Evolutionary conservation across 2,797 vertebrate genomes (phyloP), one percentile per base, ranked within the genome.

Genomic region (Ceryle rudis): DNA sequence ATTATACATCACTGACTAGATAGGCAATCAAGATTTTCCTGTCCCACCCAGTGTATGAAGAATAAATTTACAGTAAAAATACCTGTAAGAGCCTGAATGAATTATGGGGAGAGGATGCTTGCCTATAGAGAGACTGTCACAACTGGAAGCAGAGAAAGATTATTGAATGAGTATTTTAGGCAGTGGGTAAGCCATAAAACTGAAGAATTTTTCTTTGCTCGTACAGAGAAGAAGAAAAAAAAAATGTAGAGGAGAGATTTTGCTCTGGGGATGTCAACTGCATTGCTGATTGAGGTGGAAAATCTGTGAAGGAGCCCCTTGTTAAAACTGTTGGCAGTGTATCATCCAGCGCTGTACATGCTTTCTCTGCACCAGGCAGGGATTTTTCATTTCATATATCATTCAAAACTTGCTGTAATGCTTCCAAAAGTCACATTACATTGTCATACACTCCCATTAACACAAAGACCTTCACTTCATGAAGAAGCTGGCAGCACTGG

Each of bases 241-340:
- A 73, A 78, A 41, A 33, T 17, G 10, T 7, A 61, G 10, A 83
- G 19, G n/a, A 81, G 42, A 81, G 55, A 86, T 86, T 95, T 94
- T 94, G 65, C 79, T 91, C 75, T 94, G 67, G 81, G 75, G 93
- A 94, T 57, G 52, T 92, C 60, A 93, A 93, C 64, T 91, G 73
- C 93, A 81, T 69, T 97, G 95, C 72, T 95, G 96, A 93, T 69
- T 91, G 95, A 95, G 80, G 86, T 90, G 90, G 95, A 96, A 96
- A 96, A 96, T 90, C 79, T 93, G 75, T 95, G 91, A 95, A 92
- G 92, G 52, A 92, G 52, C 37, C 85, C 47, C 95, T 86, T 90
- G 95, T 91, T 95, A 84, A 73, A 95, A 71, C 57, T 70, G 75
- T 72, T 96, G 94, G 94, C 90, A 96, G 67, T 23, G 41, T 72